Conservation (phyloP, 2,888 invertebrate species). For the Pseudococcus jackbeardsleyi region DNA sequence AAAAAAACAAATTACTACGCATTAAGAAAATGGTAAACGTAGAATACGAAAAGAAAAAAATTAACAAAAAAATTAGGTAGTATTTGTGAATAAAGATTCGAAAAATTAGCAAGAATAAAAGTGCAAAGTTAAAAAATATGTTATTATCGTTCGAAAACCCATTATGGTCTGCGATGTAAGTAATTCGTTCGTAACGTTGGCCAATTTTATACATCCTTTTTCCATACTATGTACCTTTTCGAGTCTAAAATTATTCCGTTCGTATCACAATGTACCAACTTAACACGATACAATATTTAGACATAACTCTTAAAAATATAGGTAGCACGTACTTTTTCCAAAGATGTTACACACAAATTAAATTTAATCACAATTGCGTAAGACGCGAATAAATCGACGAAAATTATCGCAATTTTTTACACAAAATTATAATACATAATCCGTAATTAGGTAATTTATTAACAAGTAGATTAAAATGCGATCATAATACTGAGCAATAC, state of each 20-base stretch:
- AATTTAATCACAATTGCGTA: slow-evolving; percentile 24
- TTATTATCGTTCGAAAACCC: not conserved
- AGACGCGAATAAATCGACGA: not conserved
- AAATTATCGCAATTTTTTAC: slow-evolving; percentile 18
- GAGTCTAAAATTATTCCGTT: not conserved
- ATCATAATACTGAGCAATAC: slow-evolving; percentile 47
- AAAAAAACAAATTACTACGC: slow-evolving; percentile 11
- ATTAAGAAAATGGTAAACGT: slow-evolving; percentile 33
- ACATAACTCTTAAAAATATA: not conserved
- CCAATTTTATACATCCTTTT: not conserved
- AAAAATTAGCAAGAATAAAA: slow-evolving; percentile 18
- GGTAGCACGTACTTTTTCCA: not conserved
- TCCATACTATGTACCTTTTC: not conserved
- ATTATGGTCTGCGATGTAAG: not conserved
- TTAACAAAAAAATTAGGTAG: not conserved
- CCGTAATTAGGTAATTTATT: not conserved
- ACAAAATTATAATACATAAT: slow-evolving; percentile 21
- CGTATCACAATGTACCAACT: slow-evolving; percentile 29
- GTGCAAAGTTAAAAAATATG: slow-evolving; percentile 25
- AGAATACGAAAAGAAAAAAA: slow-evolving; percentile 3
- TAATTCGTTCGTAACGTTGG: not conserved
- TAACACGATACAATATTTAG: not conserved
- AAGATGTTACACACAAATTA: not conserved
- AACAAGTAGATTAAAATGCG: slow-evolving; percentile 38
- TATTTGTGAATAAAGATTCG: not conserved